Evolutionary conservation across 2,113 vertebrate species (phyloP).

Genomic region (Grallaria varia): DNA sequence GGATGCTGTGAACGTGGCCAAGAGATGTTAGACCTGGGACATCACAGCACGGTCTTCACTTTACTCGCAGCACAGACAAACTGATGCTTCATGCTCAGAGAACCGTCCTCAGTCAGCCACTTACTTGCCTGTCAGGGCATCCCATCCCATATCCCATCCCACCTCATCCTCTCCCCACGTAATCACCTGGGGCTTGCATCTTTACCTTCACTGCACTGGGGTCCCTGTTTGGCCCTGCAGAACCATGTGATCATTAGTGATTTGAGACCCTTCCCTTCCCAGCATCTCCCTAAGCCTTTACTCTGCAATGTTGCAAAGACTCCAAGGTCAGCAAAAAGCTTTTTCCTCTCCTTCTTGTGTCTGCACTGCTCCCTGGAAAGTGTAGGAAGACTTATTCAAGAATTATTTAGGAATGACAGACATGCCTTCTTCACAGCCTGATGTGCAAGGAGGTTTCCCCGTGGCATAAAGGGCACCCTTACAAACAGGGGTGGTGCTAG

Average conservation of each 20-base stretch:
- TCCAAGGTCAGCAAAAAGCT: not conserved
- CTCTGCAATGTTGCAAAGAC: rapidly evolving
- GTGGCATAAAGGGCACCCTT: not conserved
- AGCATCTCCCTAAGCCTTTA: not conserved
- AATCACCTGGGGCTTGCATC: not conserved
- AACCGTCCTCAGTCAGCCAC: not conserved
- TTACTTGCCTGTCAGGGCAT: not conserved
- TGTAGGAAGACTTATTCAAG: not conserved
- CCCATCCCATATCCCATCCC: not conserved
- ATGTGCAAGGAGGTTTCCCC: not conserved
- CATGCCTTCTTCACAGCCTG: not conserved
- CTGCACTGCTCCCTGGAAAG: not conserved
- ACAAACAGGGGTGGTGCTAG: not conserved
- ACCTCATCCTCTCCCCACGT: not conserved
- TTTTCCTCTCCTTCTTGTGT: not conserved
- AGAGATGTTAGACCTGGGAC: not conserved
- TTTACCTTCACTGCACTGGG: not conserved
- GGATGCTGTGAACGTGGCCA: not conserved
- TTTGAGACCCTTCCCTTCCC: not conserved
- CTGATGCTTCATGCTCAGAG: not conserved
- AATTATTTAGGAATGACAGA: not conserved
- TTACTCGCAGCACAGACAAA: not conserved
- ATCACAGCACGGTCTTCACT: not conserved
- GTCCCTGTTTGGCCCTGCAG: not conserved
- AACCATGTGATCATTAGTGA: rapidly evolving